These are phyloP conservation scores for Gastracanthus pulcherrimus DNA, from an alignment of 2,888 invertebrate genomes.

Conservation along the genomic window DNA sequence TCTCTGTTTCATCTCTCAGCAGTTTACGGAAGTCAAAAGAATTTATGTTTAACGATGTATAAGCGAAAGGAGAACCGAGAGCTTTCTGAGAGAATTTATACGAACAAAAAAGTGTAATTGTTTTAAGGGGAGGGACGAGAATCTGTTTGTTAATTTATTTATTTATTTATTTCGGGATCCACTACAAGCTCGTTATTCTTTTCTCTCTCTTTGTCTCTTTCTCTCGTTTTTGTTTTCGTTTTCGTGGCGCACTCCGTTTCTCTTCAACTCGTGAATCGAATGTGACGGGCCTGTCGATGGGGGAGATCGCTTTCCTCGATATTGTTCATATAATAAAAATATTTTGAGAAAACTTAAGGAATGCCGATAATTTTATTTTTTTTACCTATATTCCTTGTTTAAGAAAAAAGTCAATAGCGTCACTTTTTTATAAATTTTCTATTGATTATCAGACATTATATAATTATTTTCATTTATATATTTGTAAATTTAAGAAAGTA, in stretches of 20 bases:
- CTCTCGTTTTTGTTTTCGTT: not conserved
- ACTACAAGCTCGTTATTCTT: not conserved
- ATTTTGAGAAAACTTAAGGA: slow-evolving; percentile 64
- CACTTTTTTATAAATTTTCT: too few species aligned
- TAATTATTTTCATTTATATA: too few species aligned
- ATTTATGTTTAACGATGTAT: not conserved
- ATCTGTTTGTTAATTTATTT: not conserved
- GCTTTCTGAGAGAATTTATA: not conserved
- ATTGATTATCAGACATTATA: too few species aligned
- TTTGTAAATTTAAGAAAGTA: too few species aligned
- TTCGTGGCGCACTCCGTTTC: not conserved
- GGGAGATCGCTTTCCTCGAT: slow-evolving; percentile 61
- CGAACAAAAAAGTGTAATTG: not conserved
- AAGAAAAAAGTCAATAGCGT: too few species aligned
- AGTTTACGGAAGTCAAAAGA: not conserved
- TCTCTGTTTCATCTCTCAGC: not conserved
- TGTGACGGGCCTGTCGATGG: slow-evolving; percentile 63
- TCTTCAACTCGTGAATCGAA: slow-evolving; percentile 58
- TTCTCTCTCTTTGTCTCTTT: too few species aligned
- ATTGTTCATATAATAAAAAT: slow-evolving; percentile 74
- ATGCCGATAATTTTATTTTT: not conserved
- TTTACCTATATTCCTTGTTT: too few species aligned
- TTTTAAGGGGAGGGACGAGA: not conserved
- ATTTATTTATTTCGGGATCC: not conserved
- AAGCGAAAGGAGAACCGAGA: not conserved